Evolutionary conservation across 2,113 vertebrate genomes (phyloP), one percentile per base, ranked within the genome.

Genomic region (Pteruthius melanotis): DNA sequence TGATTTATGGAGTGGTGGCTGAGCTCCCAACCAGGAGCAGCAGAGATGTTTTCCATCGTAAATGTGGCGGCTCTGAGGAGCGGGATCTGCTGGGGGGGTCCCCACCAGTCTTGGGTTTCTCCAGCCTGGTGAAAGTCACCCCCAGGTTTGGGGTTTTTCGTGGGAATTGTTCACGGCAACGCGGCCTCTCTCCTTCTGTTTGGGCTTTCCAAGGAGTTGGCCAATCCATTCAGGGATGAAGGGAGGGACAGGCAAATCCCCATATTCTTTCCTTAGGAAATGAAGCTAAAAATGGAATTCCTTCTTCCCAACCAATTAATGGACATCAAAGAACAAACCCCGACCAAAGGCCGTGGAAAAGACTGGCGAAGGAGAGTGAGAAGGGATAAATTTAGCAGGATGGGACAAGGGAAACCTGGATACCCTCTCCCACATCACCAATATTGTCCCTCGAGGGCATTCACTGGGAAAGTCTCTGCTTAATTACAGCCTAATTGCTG

Each of bases 1-100:
- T 89, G 92, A 95, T 96, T 92, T 94, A 93, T 16, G 42, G 93
- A 84, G 50, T 40, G 91, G 63, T 77, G 56, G 75, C 65, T 52
- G 82, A 81, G 71, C n/a, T 90, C 75, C 80, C 77, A 52, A 33
- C 13, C 87, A 69, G 88, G 84, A 89, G 64, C 76, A 83, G 71
- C 42, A 90, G 81, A 90, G 44, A 76, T 1, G 3, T 77, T 78
- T 39, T 27, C 39, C 19, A 2, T 28, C 2, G 18, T 61, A 54
- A 83, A 53, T 9, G 22, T 2, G 54, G 37, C 1, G 11, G 27
- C 68, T 40, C 4, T 0, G 18, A 83, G 80, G 77, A 3, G 1
- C 14, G 21, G 2, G 1, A 30, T 70, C 69, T 65, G 89, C 69
- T 18, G n/a, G n/a, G 3, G n/a, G 50, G 15, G 9, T n/a, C 72